These are phyloP conservation scores for Noctuana brunneofusca DNA, from an alignment of 2,888 invertebrate genomes.

Conservation along the genomic window DNA sequence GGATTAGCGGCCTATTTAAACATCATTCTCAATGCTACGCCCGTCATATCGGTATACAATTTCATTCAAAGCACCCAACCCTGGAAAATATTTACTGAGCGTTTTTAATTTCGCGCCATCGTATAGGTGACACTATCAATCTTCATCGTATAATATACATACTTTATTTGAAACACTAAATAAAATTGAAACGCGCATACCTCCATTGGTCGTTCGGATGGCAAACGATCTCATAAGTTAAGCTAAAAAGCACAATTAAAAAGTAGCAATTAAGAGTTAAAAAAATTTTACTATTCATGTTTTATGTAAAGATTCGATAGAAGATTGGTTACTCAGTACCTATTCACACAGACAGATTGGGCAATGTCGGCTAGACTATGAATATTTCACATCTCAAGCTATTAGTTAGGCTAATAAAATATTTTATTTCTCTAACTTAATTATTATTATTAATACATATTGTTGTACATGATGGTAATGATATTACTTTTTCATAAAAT, in stretches of 20 bases:
- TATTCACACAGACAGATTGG: constrained; percentile 15
- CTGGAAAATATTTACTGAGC: constrained; percentile 71
- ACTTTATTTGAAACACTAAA: background rate
- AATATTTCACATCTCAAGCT: constrained; percentile 2
- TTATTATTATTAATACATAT: too few relatives aligned
- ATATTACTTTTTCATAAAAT: too few relatives aligned
- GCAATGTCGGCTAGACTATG: constrained; percentile 7
- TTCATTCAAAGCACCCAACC: constrained; percentile 65
- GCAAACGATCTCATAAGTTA: too few relatives aligned
- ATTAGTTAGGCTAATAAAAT: background rate
- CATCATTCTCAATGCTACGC: constrained; percentile 70
- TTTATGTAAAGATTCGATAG: too few relatives aligned
- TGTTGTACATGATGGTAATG: too few relatives aligned
- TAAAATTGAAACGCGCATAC: too few relatives aligned
- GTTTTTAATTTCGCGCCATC: constrained; percentile 66
- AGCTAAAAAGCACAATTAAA: too few relatives aligned
- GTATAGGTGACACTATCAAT: constrained; percentile 35
- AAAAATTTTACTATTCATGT: too few relatives aligned
- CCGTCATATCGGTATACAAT: constrained; percentile 77
- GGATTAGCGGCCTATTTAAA: constrained; percentile 81
- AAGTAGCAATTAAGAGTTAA: too few relatives aligned
- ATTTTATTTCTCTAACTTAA: too few relatives aligned
- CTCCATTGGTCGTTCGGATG: too few relatives aligned
- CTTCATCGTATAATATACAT: background rate
- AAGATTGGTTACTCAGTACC: background rate